Conservation (phyloP, 2,113 vertebrate genomes). For the Opisthocomus hoazin region DNA sequence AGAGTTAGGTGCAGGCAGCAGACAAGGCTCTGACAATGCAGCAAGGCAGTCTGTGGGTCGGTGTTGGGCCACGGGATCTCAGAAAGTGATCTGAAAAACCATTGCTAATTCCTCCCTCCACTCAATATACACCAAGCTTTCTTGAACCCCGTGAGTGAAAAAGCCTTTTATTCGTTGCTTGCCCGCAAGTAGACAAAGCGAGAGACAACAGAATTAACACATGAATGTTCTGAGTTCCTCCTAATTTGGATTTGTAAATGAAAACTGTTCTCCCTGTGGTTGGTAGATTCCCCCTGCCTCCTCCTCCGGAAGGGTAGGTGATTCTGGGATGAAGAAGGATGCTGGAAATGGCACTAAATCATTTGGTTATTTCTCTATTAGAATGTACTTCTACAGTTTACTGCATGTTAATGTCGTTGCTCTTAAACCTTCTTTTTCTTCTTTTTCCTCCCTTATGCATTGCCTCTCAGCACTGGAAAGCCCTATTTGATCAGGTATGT, state of each 20-base stretch:
- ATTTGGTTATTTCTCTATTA: conserved; percentile 26
- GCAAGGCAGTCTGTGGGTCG: neutral
- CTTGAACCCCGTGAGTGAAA: neutral
- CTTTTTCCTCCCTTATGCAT: conserved; percentile 50
- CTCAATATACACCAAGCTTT: neutral
- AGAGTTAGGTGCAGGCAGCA: neutral
- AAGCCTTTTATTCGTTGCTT: conserved; percentile 10
- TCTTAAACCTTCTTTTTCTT: conserved; percentile 52
- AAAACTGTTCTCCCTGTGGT: conserved; percentile 33
- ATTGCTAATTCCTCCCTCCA: neutral
- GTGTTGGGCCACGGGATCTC: neutral
- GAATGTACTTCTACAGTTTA: neutral
- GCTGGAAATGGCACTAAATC: conserved; percentile 34
- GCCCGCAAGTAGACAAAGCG: neutral
- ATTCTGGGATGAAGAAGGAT: conserved; percentile 51
- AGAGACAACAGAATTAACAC: conserved; percentile 32
- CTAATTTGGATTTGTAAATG: conserved; percentile 40
- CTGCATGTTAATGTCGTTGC: conserved; percentile 10
- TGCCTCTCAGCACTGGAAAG: conserved; percentile 85
- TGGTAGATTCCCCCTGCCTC: conserved; percentile 53
- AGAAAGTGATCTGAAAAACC: neutral
- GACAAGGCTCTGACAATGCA: neutral
- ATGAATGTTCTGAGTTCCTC: conserved; percentile 27
- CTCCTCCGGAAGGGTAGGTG: conserved; percentile 49
- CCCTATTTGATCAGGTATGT: conserved; percentile 87